Evolutionary conservation across 2,113 vertebrate genomes (phyloP), one percentile per base, ranked within the genome.

Genomic region (Vimba vimba): DNA sequence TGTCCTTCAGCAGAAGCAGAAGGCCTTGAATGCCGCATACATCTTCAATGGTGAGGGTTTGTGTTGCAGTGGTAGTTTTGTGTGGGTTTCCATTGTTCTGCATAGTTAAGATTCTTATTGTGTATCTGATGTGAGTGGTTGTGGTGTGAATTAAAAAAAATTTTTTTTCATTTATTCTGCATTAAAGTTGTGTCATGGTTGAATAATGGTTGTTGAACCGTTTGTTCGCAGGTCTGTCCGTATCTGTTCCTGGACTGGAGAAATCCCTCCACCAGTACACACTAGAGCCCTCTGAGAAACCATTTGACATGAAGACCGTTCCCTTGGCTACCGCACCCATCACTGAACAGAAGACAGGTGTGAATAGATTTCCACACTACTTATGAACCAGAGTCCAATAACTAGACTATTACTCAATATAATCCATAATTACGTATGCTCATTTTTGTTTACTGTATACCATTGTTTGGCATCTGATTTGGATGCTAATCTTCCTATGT

Each of bases 231-330:
- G 98, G 97, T 88, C 77, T 99, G 89, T 96, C 97, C 0, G 97
- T 99, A 6, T 99, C 98, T 12, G 86, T 99, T 55, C 97, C 97
- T 33, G 98, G 98, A 2, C 94, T 99, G 95, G 98, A 99, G 91
- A 99, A 98, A 86, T 97, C 97, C 15, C 94, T 99, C 52, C 96
- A 99, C 89, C 98, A 99, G 86, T 99, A 99, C 75, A 99, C 97
- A 0, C 77, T 99, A 92, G 97, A 98, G 50, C 98, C 98, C 36
- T 95, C 97, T 0, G 98, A 99, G 76, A 99, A 97, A 81, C 96
- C 97, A 0, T 99, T 99, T 57, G 97, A 99, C 91, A 96, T 99
- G 95, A 99, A 96, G 91, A 95, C 95, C 0, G 94, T 99, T 89
- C 98, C 98, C 0, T 94, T 98, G 86, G 98, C 96, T 4, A 96